A percentile compares a stretch with the other conserved stretches of the same genome.
phyloP scores from a whole-genome alignment of 2,888 invertebrate genomes.

The Sesia bembeciformis region DNA sequence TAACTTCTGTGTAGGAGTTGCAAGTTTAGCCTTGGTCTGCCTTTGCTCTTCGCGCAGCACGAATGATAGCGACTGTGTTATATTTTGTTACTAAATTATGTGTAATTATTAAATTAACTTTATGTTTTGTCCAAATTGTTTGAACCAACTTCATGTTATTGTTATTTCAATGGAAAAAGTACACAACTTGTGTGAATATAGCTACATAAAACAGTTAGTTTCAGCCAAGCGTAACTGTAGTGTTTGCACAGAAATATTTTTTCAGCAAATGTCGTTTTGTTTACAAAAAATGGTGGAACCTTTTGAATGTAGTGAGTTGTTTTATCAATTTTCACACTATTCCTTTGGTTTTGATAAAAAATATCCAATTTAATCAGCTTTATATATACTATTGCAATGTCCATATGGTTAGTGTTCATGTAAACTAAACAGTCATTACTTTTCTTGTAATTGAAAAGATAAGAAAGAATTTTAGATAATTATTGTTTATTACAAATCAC shows the following conservation, averaged over 20 bases:
- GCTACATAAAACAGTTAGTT: constrained; percentile 40
- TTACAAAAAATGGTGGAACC: constrained; percentile 35
- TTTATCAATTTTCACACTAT: background rate
- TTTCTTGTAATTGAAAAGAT: background rate
- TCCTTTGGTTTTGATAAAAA: background rate
- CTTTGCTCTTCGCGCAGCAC: no score
- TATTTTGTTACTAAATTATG: no score
- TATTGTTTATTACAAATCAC: no score
- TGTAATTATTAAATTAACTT: no score
- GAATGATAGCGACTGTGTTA: no score
- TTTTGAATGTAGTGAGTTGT: constrained; percentile 49
- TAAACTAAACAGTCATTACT: background rate
- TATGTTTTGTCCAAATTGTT: background rate
- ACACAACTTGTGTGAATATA: constrained; percentile 42
- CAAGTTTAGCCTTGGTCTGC: background rate
- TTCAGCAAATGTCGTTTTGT: constrained; percentile 9
- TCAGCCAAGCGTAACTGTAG: constrained; percentile 49
- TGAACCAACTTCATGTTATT: constrained; percentile 44
- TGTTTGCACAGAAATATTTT: constrained; percentile 13
- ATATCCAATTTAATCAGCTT: background rate
- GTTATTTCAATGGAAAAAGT: constrained; percentile 23
- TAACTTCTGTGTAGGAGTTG: background rate
- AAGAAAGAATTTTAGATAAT: background rate
- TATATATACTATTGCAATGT: background rate
- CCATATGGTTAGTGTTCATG: constrained; percentile 4